Conservation (phyloP, 2,888 invertebrate genomes). For the Caenorhabditis angaria region DNA sequence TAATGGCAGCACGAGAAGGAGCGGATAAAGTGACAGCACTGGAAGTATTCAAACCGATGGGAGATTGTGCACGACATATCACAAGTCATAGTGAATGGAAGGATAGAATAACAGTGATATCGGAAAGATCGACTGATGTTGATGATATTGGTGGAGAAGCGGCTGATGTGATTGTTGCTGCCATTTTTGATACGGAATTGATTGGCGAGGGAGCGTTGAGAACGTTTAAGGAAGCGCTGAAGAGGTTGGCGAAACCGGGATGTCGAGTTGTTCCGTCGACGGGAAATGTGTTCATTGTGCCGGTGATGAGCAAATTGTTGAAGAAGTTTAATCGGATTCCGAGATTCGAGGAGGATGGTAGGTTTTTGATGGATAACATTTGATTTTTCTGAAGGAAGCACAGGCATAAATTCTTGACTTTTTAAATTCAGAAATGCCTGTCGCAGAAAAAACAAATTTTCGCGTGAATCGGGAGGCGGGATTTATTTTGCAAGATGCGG, state of each 20-base stretch:
- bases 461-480: no score
- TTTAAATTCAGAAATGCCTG: no score
- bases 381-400: no score
- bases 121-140: constrained; percentile 53
- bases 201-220: constrained; percentile 94
- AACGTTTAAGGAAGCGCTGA: constrained; percentile 89
- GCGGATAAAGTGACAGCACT: constrained; percentile 91
- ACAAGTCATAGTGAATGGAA: constrained; percentile 82
- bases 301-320: constrained; percentile 83
- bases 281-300: constrained; percentile 86
- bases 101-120: constrained; percentile 78
- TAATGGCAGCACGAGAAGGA: constrained; percentile 91
- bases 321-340: constrained; percentile 75
- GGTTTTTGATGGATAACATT: no score
- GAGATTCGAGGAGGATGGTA: constrained; percentile 10
- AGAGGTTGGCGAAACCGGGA: constrained; percentile 83
- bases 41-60: constrained; percentile 90
- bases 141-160: constrained; percentile 41
- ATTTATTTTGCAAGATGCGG: no score
- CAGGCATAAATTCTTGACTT: no score
- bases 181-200: constrained; percentile 93
- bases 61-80: constrained; percentile 85
- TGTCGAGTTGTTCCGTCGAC: constrained; percentile 87
- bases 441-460: no score
- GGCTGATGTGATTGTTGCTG: constrained; percentile 65